These are phyloP conservation scores for Coboldia fuscipes DNA, from an alignment of 1,140 invertebrate genomes.

Conservation along the genomic window DNA sequence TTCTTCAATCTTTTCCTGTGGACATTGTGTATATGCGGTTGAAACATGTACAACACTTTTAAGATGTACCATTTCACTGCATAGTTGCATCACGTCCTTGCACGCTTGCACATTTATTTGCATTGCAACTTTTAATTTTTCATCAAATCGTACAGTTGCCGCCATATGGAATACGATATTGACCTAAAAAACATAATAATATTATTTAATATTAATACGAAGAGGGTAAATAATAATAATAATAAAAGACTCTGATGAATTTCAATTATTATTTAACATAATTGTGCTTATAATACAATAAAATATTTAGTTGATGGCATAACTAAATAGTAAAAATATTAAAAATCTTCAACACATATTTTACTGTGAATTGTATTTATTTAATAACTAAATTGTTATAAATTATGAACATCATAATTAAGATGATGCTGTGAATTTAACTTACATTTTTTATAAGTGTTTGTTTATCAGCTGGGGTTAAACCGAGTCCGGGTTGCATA, in stretches of 20 bases:
- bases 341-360: no score
- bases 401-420: no score
- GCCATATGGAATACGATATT: conserved; percentile 37
- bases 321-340: no score
- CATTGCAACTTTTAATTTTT: conserved; percentile 33
- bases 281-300: no score
- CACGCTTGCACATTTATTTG: conserved; percentile 42
- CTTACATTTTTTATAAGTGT: conserved; percentile 35
- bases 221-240: no score
- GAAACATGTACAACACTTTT: conserved; percentile 30
- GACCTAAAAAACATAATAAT: conserved; percentile 3
- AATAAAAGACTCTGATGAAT: no score
- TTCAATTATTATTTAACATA: no score
- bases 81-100: conserved; percentile 31
- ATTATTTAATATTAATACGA: no score
- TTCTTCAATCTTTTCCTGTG: conserved; percentile 18
- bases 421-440: no score
- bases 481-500: conserved; percentile 31
- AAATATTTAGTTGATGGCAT: no score
- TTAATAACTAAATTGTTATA: no score
- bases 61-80: conserved; percentile 39
- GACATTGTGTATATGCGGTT: conserved; percentile 29
- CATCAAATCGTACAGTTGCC: conserved; percentile 43
- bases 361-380: no score
- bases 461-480: conserved; percentile 32